Evolutionary conservation across 1,140 invertebrate species (phyloP).

Genomic region (Bombus sylvicola): DNA sequence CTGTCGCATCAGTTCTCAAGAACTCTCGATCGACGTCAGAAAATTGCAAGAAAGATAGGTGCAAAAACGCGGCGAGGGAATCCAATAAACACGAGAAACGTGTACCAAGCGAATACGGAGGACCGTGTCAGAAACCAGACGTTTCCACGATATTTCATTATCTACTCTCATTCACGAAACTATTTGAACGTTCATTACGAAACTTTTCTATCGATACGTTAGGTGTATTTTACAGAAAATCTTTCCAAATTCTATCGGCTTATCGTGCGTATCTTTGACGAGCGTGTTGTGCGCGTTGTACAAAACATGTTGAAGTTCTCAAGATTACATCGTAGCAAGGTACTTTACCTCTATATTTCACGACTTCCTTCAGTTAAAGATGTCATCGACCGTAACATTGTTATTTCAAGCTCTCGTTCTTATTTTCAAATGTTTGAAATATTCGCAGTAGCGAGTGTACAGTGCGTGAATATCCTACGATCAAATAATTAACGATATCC

Average conservation of each 20-base stretch:
- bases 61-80: constrained; percentile 37
- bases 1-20: constrained; percentile 27
- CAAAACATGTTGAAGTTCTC: no score
- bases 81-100: constrained; percentile 36
- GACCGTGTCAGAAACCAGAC: constrained; percentile 11
- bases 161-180: neutral
- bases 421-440: no score
- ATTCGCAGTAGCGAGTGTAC: no score
- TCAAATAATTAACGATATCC: no score
- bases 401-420: no score
- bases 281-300: no score
- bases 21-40: constrained; percentile 29
- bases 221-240: neutral
- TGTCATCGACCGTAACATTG: no score
- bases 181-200: neutral
- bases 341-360: no score
- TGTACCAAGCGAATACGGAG: constrained; percentile 53
- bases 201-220: neutral
- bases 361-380: no score
- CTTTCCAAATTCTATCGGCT: neutral
- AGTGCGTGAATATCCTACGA: no score
- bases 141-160: neutral
- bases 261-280: no score
- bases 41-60: constrained; percentile 42
- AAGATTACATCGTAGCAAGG: no score